Evolutionary conservation across 2,113 vertebrate species (phyloP).

Genomic region (Motacilla tschutschensis): DNA sequence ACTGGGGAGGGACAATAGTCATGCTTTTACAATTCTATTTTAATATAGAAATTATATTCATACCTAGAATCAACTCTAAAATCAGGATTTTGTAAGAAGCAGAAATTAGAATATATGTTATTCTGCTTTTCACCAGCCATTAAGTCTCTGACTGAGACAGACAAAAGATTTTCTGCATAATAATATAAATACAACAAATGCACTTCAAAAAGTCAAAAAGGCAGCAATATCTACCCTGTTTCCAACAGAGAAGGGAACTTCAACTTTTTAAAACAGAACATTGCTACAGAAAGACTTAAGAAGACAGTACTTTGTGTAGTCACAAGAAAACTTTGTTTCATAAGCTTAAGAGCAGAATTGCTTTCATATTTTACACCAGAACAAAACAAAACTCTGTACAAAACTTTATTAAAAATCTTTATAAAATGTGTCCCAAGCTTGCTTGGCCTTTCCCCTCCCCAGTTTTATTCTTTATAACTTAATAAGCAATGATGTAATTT

Average conservation of each 20-base stretch:
- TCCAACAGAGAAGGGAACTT: not conserved
- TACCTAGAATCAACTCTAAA: not conserved
- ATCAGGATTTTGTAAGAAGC: not conserved
- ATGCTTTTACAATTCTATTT: not conserved
- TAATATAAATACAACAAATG: not conserved
- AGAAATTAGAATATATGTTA: not conserved
- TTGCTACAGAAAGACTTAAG: not conserved
- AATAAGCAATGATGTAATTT: not conserved
- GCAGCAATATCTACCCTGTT: not conserved
- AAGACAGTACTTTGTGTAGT: not conserved
- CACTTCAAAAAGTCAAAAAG: not conserved
- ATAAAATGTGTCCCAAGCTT: not conserved
- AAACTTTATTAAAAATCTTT: not conserved
- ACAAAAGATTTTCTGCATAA: not conserved
- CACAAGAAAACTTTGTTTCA: not conserved
- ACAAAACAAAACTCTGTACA: not conserved
- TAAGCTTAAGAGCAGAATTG: not conserved
- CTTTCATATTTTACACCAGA: not conserved
- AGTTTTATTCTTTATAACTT: not conserved
- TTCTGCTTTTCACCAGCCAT: not conserved
- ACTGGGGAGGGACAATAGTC: accelerated
- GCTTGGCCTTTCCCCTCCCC: accelerated
- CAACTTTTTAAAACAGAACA: not conserved
- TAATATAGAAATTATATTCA: not conserved
- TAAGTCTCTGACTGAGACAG: not conserved